Base-by-base conservation (phyloP, 2,113 vertebrate genomes). In the Columba janthina region DNA sequence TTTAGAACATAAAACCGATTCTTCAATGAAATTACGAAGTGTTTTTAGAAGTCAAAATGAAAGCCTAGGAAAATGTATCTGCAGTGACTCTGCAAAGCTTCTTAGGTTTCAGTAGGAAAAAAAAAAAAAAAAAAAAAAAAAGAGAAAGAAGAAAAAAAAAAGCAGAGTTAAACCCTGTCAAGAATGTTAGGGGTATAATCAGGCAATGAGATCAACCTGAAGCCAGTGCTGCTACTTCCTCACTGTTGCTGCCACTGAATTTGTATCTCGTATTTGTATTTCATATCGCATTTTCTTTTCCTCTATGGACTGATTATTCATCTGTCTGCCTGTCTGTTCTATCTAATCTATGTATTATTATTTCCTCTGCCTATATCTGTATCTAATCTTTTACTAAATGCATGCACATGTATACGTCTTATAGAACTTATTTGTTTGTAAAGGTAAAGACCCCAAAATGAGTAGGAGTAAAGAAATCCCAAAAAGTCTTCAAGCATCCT, bases 401-500 rank as follows among this genome's bases (percentile, higher is more conserved):
- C 7, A 28, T 6, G 31, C 24, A 38, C 7, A 29, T 38, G 12
- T 31, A 72, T 48, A 28, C 8, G 42, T 65, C 14, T 77, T 40
- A 6, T 11, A 61, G 60, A 78, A 66, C 18, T 56, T 12, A 7
- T 28, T 28, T 6, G 5, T 72, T 48, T 72, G 12, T 73, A 82
- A 94, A 72, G 16, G 6, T 8, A 62, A 66, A 51, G 21, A 1
- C 0, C 0, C 2, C 9, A 2, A 51, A 85, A 81, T 18, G 12
- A 34, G 3, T 24, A 69, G 6, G 2, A 79, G 8, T 17, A 62
- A n/a, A 53, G 28, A 60, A 78, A 78, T 40, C 11, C 2, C 3
- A 4, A 26, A 67, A 67, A 50, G 3, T 31, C 4, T 78, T 78
- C 34, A 62, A 67, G 26, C 28, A 62, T 53, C 25, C 12, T n/a